Conservation (phyloP, 2,888 invertebrate species). For the Tenthredo mesomela region DNA sequence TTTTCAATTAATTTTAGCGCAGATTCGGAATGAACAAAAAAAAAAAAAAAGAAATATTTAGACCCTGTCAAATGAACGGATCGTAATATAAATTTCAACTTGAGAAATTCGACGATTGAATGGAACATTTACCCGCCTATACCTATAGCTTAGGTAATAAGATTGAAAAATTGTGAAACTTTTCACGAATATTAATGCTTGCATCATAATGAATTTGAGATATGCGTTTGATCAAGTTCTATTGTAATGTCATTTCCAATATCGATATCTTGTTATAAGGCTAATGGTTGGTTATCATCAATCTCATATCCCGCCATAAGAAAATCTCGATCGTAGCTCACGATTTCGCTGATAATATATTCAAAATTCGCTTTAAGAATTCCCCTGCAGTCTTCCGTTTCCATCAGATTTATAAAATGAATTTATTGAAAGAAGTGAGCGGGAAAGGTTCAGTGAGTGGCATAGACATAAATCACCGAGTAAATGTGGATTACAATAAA, state of each 20-base stretch:
- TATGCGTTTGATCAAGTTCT: neutral
- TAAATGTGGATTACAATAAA: neutral
- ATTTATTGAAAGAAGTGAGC: neutral
- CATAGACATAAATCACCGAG: neutral
- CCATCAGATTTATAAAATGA: neutral
- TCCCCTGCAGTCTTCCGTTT: neutral
- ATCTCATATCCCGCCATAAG: neutral
- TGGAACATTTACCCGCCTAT: conserved; percentile 5
- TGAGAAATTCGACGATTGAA: conserved; percentile 21
- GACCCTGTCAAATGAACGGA: conserved; percentile 18
- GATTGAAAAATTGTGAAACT: conserved; percentile 36
- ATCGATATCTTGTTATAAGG: neutral
- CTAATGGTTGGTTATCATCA: neutral
- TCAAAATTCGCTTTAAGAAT: neutral
- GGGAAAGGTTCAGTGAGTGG: neutral
- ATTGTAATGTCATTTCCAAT: neutral
- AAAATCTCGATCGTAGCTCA: neutral
- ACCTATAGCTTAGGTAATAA: conserved; percentile 23
- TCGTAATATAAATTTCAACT: conserved; percentile 26
- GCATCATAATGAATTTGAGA: conserved; percentile 17
- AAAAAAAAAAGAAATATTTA: neutral
- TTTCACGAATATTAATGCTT: conserved; percentile 23
- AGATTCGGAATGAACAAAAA: neutral
- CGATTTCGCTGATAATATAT: neutral
- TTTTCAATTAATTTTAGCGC: neutral